These are phyloP conservation scores for Cariama cristata DNA, from an alignment of 2,113 vertebrate species.

Conservation along the genomic window DNA sequence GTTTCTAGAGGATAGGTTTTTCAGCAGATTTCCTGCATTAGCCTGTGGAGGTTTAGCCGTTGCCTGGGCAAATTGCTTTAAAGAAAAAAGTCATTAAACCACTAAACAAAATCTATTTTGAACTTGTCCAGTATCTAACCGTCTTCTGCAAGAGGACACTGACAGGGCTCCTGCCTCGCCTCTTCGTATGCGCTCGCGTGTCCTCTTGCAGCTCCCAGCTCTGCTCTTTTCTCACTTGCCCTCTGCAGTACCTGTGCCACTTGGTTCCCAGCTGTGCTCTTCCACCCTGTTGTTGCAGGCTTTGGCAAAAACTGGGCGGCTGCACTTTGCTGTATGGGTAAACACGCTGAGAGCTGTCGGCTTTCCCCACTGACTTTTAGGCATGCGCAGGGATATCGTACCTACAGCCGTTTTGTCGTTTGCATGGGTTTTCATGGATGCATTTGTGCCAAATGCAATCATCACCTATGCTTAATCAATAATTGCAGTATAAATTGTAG, in stretches of 20 bases:
- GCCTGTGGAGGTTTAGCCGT: not conserved
- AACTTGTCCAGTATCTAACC: not conserved
- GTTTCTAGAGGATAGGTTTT: not conserved
- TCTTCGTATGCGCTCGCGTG: not conserved
- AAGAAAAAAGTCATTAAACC: not conserved
- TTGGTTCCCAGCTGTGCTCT: not conserved
- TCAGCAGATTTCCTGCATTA: not conserved
- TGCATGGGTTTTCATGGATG: not conserved
- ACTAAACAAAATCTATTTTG: not conserved
- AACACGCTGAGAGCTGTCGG: accelerated
- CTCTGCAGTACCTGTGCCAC: not conserved
- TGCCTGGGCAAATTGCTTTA: not conserved
- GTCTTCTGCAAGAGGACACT: not conserved
- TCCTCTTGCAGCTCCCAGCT: accelerated
- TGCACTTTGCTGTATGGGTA: not conserved
- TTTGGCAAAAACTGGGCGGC: not conserved
- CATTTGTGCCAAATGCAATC: not conserved
- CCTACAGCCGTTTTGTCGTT: not conserved
- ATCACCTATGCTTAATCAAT: not conserved
- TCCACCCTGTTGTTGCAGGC: not conserved
- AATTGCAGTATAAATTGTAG: not conserved
- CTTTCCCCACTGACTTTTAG: not conserved
- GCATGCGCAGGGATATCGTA: accelerated
- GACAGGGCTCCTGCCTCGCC: not conserved
- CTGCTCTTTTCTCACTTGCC: not conserved